Base-by-base conservation (phyloP, 2,113 vertebrate genomes). In the Ranitomeya imitator region DNA sequence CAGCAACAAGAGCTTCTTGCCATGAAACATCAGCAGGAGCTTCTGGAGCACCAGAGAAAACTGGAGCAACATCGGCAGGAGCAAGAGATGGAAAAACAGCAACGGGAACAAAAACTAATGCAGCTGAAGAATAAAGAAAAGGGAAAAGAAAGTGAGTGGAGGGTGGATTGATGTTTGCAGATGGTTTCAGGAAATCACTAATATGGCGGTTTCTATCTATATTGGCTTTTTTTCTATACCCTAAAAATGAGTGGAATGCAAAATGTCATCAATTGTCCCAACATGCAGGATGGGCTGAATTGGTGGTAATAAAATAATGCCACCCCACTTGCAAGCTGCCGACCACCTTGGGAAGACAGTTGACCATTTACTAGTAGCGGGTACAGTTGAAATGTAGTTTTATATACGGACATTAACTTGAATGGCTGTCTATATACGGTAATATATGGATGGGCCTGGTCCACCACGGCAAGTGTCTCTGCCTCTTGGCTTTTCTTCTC, bases 61-160 rank as follows among this genome's bases (percentile, higher is more conserved):
- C 83, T 99, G 91, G 98, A 99, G 94, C 93, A 96, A 77, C 98
- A 99, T 90, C 96, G 97, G 2, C 98, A 97, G 13, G 97, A 99
- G 91, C 97, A 98, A 93, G 97, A 98, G 91, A 93, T 99, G 93
- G 97, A 99, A 93, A 98, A 98, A 92, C 97, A 98, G 92, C 98
- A 99, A 90, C 93, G 98, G 0, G 98, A 99, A 89, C 97, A 99
- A 93, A 99, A 99, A 91, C 95, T 99, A 57, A 96, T 95, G 79
- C 97, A 97, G 92, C 96, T 99, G 45, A 99, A 99, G 92, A 97
- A 99, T 95, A 99, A 99, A 93, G 98, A 99, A 92, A 96, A 98
- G 74, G 97, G 98, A 87, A 98, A 99, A 90, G 98, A 99, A 94
- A 99, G 98, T 99, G 90, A 98, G 98, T 94, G 83, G 15, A 18